These are phyloP conservation scores for Agrotis segetum DNA, from an alignment of 2,888 invertebrate species.

Conservation along the genomic window DNA sequence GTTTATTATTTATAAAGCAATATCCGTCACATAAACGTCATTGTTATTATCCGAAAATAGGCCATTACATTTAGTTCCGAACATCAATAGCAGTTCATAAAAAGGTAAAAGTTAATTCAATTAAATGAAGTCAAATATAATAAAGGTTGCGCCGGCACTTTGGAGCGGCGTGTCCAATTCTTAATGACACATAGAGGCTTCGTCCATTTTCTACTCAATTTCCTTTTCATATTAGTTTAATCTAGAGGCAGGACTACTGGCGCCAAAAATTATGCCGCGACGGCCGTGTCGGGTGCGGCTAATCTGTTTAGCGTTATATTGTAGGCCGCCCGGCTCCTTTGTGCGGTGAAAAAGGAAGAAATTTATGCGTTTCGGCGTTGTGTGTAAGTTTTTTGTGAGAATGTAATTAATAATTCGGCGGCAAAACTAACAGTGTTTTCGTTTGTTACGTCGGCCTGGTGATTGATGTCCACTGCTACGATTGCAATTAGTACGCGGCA, in stretches of 20 bases:
- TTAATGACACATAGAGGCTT: constrained; percentile 90
- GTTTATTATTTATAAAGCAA: constrained; percentile 78
- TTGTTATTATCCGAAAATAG: constrained; percentile 85
- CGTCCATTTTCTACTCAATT: constrained; percentile 91
- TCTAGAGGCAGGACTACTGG: constrained; percentile 90
- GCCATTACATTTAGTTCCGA: constrained; percentile 85
- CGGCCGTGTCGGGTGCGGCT: constrained; percentile 87
- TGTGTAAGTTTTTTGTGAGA: constrained; percentile 90
- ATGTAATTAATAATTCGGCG: constrained; percentile 92
- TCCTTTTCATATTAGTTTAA: constrained; percentile 91
- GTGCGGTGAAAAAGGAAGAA: constrained; percentile 91
- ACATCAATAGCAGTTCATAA: constrained; percentile 87
- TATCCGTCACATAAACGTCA: constrained; percentile 84
- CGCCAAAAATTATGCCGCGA: constrained; percentile 91
- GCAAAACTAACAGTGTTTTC: constrained; percentile 92
- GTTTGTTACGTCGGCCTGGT: constrained; percentile 82
- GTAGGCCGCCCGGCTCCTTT: constrained; percentile 87
- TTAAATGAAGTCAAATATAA: constrained; percentile 89
- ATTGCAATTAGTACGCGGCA: constrained; percentile 77
- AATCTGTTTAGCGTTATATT: constrained; percentile 90
- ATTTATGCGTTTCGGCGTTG: constrained; percentile 90
- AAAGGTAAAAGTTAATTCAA: constrained; percentile 89
- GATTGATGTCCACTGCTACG: constrained; percentile 84
- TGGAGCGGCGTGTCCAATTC: constrained; percentile 86
- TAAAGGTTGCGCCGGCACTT: constrained; percentile 82